These are phyloP conservation scores for Conistra vaccinii DNA, from an alignment of 2,888 invertebrate genomes.

Conservation along the genomic window DNA sequence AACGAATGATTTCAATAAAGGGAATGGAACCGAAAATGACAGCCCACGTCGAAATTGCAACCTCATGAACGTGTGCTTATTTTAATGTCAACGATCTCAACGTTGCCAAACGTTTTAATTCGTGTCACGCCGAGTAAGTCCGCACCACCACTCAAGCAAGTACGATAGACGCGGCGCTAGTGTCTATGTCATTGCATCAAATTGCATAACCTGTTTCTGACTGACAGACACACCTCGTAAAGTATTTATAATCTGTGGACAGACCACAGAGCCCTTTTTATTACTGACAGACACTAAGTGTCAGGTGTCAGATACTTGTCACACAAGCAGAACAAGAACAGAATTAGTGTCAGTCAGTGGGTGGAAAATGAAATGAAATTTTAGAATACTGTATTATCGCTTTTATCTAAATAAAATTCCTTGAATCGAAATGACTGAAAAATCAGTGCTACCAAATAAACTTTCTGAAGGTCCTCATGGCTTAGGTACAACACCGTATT, in stretches of 20 bases:
- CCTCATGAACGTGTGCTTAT: conserved; percentile 73
- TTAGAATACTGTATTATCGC: not conserved
- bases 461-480: conserved; percentile 90
- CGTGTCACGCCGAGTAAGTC: too few relatives aligned
- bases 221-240: too few relatives aligned
- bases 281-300: too few relatives aligned
- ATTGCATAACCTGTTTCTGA: too few relatives aligned
- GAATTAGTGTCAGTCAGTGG: too few relatives aligned
- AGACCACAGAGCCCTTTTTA: too few relatives aligned
- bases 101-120: conserved; percentile 25
- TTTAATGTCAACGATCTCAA: conserved; percentile 53
- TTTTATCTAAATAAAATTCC: not conserved
- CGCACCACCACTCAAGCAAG: too few relatives aligned
- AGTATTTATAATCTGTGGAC: too few relatives aligned
- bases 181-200: too few relatives aligned
- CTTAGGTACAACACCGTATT: conserved; percentile 80
- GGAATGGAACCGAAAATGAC: conserved; percentile 73
- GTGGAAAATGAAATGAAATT: not conserved
- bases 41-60: conserved; percentile 86
- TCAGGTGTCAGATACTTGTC: not conserved
- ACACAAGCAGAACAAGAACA: not conserved
- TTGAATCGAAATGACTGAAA: conserved; percentile 64
- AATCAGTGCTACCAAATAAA: conserved; percentile 84
- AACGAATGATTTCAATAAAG: conserved; percentile 69
- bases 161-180: too few relatives aligned